Evolutionary conservation across 2,888 invertebrate species (phyloP).

Genomic region (Troides helena): DNA sequence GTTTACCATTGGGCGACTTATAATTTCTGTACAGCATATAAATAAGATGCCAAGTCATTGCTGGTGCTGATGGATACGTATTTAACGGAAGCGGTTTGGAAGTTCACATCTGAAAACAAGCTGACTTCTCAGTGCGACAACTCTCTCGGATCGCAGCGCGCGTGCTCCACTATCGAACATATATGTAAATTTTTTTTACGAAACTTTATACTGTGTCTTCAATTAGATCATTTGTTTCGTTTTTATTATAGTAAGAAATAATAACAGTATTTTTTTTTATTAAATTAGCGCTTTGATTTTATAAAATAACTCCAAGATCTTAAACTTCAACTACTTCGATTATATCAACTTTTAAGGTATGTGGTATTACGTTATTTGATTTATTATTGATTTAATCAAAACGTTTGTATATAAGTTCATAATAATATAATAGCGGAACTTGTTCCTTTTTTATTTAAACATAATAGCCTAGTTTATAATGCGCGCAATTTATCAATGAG

Average conservation of each 20-base stretch:
- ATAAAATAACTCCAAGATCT: not conserved
- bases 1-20: not conserved
- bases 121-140: constrained; percentile 27
- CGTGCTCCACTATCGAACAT: constrained; percentile 9
- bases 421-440: not conserved
- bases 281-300: not conserved
- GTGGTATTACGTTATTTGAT: not conserved
- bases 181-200: constrained; percentile 1
- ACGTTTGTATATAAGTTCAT: not conserved
- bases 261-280: not conserved
- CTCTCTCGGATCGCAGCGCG: constrained; percentile 20
- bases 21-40: constrained; percentile 9
- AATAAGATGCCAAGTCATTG: constrained; percentile 25
- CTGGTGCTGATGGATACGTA: constrained; percentile 18
- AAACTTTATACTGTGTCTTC: not conserved
- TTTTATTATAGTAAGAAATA: not conserved
- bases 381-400: not conserved
- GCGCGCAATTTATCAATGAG: not conserved
- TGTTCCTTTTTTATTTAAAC: not conserved
- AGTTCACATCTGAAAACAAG: constrained; percentile 21
- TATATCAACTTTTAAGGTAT: not conserved
- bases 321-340: not conserved
- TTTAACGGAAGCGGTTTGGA: constrained; percentile 19
- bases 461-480: not conserved
- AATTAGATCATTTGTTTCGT: not conserved